Conservation (phyloP, 2,888 invertebrate genomes). For the Dynastes hyllus region DNA sequence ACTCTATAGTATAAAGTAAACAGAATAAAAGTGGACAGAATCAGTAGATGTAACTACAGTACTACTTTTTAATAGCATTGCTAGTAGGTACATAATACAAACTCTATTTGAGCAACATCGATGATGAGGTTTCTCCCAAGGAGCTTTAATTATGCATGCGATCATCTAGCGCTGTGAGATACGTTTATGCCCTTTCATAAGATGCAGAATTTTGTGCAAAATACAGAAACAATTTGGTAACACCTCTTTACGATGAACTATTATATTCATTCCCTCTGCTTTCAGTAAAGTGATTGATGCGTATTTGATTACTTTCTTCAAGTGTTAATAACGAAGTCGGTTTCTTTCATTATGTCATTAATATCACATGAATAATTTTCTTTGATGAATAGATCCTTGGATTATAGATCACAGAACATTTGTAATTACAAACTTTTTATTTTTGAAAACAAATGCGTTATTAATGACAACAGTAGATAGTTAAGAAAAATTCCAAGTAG, state of each 20-base stretch:
- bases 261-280: neutral
- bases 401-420: neutral
- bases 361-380: slow-evolving; percentile 10
- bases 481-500: neutral
- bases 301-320: neutral
- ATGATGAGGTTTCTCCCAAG: too few relatives aligned
- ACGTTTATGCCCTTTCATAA: neutral
- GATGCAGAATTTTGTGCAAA: neutral
- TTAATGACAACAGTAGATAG: neutral
- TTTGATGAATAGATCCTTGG: neutral
- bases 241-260: neutral
- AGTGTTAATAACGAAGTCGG: slow-evolving; percentile 13
- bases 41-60: too few relatives aligned
- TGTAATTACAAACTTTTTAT: neutral
- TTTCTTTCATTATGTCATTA: slow-evolving; percentile 8
- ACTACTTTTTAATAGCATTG: too few relatives aligned
- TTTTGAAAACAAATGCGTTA: neutral
- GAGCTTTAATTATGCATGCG: too few relatives aligned
- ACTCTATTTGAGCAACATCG: too few relatives aligned
- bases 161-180: too few relatives aligned
- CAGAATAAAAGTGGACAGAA: too few relatives aligned
- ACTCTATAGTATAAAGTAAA: too few relatives aligned
- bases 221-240: neutral
- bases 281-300: slow-evolving; percentile 9
- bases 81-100: too few relatives aligned